Conservation (phyloP, 2,113 vertebrate genomes). For the Setophaga kirtlandii region DNA sequence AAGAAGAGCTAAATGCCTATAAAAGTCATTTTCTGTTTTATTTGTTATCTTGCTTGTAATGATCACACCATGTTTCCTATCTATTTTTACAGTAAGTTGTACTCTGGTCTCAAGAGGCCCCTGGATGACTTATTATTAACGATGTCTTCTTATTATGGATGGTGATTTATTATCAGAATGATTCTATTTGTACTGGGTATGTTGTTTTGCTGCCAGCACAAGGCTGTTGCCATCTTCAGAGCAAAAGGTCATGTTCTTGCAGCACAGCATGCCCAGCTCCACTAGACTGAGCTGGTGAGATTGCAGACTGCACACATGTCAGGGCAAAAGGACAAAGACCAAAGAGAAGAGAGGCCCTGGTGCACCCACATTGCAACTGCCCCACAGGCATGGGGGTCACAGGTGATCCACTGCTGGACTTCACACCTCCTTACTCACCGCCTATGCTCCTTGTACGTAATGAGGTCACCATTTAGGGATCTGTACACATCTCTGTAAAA, state of each 20-base stretch:
- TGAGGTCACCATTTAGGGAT: neutral
- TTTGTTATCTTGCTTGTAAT: slow-evolving; percentile 68
- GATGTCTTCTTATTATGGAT: slow-evolving; percentile 71
- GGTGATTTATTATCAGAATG: slow-evolving; percentile 71
- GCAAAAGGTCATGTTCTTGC: slow-evolving; percentile 39
- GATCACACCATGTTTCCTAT: slow-evolving; percentile 66
- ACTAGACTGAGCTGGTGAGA: neutral
- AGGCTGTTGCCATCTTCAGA: slow-evolving; percentile 56
- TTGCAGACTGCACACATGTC: neutral
- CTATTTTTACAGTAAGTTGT: slow-evolving; percentile 72
- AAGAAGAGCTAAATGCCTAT: slow-evolving; percentile 58
- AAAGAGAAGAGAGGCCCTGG: neutral
- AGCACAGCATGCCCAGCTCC: neutral
- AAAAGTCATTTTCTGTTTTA: slow-evolving; percentile 59
- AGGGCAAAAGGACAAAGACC: neutral
- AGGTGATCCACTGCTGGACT: accelerated
- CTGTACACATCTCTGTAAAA: neutral
- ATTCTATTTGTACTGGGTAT: slow-evolving; percentile 62
- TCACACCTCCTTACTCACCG: neutral
- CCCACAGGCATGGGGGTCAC: accelerated
- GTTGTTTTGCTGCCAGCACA: slow-evolving; percentile 50
- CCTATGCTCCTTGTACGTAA: accelerated
- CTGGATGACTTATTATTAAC: slow-evolving; percentile 71
- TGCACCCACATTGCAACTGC: neutral
- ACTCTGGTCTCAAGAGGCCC: slow-evolving; percentile 43